These are phyloP conservation scores for Lycaon pictus DNA, from an alignment of 2,113 vertebrate genomes.

Conservation along the genomic window DNA sequence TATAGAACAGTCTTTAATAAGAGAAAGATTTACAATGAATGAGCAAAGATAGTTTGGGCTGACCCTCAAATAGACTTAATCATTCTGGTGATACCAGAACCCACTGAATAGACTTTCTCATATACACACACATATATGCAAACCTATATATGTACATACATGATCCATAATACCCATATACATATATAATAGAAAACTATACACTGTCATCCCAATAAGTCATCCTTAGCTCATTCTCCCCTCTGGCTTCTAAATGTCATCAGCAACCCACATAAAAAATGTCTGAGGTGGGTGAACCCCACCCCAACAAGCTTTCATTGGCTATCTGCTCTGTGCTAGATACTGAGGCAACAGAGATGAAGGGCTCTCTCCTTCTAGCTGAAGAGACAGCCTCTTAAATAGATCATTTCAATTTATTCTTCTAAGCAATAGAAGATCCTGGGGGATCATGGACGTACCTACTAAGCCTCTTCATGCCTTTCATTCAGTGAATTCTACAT, in stretches of 20 bases:
- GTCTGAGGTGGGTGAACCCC: neutral
- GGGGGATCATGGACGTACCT: neutral
- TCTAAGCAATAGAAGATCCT: constrained; percentile 10
- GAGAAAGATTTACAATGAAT: neutral
- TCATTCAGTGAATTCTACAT: neutral
- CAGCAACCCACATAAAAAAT: neutral
- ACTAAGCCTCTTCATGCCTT: constrained; percentile 23
- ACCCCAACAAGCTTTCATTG: neutral
- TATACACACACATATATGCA: neutral
- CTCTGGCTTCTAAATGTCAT: neutral
- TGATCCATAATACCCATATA: neutral
- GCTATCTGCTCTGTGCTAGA: neutral
- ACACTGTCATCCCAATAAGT: neutral
- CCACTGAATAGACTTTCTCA: neutral
- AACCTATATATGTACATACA: neutral
- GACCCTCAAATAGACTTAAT: neutral
- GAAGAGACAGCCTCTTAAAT: neutral
- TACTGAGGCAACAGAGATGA: neutral
- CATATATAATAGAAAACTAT: neutral
- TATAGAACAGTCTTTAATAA: neutral
- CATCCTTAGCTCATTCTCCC: neutral
- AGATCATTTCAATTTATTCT: constrained; percentile 41
- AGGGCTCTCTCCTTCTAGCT: neutral
- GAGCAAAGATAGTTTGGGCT: neutral
- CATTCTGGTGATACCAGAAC: neutral